Evolutionary conservation across 2,113 vertebrate genomes (phyloP), one percentile per base, ranked within the genome.

Genomic region (Neoarius graeffei): DNA sequence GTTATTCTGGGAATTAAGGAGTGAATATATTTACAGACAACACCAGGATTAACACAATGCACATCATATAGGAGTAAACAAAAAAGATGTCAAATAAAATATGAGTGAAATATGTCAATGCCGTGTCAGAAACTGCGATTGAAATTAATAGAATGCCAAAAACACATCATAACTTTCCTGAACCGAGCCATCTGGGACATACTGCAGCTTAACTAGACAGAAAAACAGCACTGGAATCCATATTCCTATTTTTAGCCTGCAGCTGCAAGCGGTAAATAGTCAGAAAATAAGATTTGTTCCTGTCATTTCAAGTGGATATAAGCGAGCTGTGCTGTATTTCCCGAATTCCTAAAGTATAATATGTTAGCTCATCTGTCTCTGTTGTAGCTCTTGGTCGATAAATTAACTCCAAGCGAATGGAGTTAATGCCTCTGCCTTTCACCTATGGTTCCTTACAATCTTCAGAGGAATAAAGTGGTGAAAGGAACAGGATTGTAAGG

Each of bases 201-300:
- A 50, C 35, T 83, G 23, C 35, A 85, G 30, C 71, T 59, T 77
- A 62, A 74, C 69, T 74, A 48, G 23, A 17, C n/a, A 85, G 54
- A 48, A 67, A 67, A 60, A 48, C 52, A 59, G n/a, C 71, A n/a
- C 54, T n/a, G 71, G 19, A 85, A 76, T 76, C 67, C 27, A 8
- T 73, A n/a, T 56, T 60, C 7, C 30, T 64, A 64, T 86, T 64
- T 64, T n/a, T 77, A 77, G 30, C 85, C 56, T 66, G 48, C 30
- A 66, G 73, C 85, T 62, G 73, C 54, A n/a, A 79, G 73, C 7
- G 14, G 59, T 17, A 64, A 79, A 86, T 54, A 52, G 59, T 79
- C 57, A 64, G 59, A 86, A 86, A 62, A 77, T 62, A 62, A 79
- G 84, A 77, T 77, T 86, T 30, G 50, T 59, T 86, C 35, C 59